Conservation (phyloP, 2,888 invertebrate species). For the Monopis laevigella region DNA sequence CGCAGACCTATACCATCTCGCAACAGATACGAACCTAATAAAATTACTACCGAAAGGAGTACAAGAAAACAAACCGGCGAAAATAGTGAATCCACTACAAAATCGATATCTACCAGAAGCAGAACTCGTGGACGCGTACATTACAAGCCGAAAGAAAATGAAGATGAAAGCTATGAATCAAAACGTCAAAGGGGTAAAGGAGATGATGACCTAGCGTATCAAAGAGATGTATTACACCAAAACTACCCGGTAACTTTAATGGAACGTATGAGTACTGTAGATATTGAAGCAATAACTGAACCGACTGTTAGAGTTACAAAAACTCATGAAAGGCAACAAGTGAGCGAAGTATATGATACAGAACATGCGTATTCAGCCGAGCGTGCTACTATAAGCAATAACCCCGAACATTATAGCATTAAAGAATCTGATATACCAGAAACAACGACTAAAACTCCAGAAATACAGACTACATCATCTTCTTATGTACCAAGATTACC, state of each 20-base stretch:
- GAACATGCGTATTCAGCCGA: constrained; percentile 56
- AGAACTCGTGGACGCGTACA: constrained; percentile 63
- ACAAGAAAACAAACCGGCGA: constrained; percentile 34
- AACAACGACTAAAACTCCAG: constrained; percentile 13
- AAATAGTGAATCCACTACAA: constrained; percentile 41
- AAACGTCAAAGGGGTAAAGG: constrained; percentile 30
- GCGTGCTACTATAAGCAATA: constrained; percentile 26
- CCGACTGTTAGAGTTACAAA: constrained; percentile 33
- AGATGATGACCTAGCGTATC: constrained; percentile 64
- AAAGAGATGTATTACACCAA: constrained; percentile 70
- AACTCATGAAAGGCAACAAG: constrained; percentile 25
- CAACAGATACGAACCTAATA: constrained; percentile 46
- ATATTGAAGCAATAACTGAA: constrained; percentile 57
- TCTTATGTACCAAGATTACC: constrained; percentile 29
- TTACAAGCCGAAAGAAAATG: constrained; percentile 50
- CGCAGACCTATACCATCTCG: constrained; percentile 51
- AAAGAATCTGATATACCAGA: constrained; percentile 4
- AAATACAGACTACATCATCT: constrained; percentile 33
- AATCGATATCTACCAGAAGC: constrained; percentile 35
- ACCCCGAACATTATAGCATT: background rate
- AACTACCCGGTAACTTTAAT: constrained; percentile 69
- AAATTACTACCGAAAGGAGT: constrained; percentile 44
- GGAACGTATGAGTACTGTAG: constrained; percentile 52
- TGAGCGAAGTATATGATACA: constrained; percentile 37
- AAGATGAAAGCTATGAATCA: constrained; percentile 35